Percentiles rank a stretch among this genome's conserved stretches.
Conservation (phyloP, 2,113 vertebrate genomes). For the Pomatostomus ruficeps region DNA sequence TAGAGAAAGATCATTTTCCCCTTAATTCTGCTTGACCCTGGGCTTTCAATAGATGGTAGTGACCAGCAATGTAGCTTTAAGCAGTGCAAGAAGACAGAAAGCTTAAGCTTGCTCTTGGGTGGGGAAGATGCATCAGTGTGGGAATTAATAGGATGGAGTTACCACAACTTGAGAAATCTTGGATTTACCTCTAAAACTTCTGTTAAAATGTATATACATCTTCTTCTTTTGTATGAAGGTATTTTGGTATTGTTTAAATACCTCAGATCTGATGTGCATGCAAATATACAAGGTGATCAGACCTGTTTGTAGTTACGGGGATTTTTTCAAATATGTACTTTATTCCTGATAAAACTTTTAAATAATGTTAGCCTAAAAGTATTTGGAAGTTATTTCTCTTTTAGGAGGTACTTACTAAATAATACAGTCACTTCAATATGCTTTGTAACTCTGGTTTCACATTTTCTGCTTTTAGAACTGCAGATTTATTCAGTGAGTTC, state of each 20-base stretch:
- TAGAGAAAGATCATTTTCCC: not conserved
- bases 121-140: not conserved
- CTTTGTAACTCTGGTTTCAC: not conserved
- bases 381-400: not conserved
- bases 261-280: not conserved
- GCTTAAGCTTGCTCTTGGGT: not conserved
- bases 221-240: not conserved
- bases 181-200: not conserved
- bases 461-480: not conserved
- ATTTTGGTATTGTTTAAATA: not conserved
- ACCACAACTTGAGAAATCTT: not conserved
- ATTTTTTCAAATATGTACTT: not conserved
- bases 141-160: not conserved
- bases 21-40: not conserved
- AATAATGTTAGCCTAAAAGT: not conserved
- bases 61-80: not conserved
- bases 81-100: not conserved
- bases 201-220: not conserved
- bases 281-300: not conserved
- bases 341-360: not conserved
- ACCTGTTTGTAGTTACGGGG: not conserved
- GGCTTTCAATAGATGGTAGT: not conserved
- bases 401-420: not conserved
- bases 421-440: not conserved
- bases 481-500: not conserved